Conservation (phyloP, 2,888 invertebrate species). For the Athrips mouffetella region DNA sequence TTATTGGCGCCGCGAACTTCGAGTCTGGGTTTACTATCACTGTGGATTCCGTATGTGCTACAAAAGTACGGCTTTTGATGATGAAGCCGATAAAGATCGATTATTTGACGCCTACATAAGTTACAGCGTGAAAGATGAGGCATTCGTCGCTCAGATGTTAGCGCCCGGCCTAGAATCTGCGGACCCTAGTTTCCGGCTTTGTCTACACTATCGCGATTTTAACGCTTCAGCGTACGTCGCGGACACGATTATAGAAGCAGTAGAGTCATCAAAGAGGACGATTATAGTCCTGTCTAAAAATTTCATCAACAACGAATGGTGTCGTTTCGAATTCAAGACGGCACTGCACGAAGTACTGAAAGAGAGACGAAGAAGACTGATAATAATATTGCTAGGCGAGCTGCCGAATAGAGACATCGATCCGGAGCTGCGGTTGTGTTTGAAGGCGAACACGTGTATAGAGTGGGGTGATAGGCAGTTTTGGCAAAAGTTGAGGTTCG, state of each 20-base stretch:
- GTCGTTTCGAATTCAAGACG: conserved; percentile 95
- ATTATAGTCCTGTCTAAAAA: conserved; percentile 94
- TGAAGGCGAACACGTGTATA: conserved; percentile 94
- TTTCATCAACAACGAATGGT: conserved; percentile 97
- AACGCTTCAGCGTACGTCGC: conserved; percentile 92
- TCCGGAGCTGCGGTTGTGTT: conserved; percentile 91
- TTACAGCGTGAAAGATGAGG: conserved; percentile 95
- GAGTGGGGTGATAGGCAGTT: conserved; percentile 97
- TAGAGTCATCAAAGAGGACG: conserved; percentile 92
- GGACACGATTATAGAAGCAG: conserved; percentile 95
- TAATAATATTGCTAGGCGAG: conserved; percentile 94
- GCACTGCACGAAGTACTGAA: conserved; percentile 94
- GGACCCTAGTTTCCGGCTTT: conserved; percentile 90
- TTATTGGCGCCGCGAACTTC: conserved; percentile 88
- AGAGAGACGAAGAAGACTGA: conserved; percentile 90
- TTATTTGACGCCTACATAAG: conserved; percentile 97
- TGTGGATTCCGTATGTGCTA: conserved; percentile 93
- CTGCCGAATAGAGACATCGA: conserved; percentile 93
- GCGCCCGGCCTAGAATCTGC: conserved; percentile 91
- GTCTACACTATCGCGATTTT: conserved; percentile 94
- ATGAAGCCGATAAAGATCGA: conserved; percentile 89
- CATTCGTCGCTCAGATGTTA: conserved; percentile 92
- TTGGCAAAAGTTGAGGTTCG: conserved; percentile 96
- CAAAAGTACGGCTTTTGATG: conserved; percentile 87
- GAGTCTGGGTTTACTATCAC: conserved; percentile 91